Evolutionary conservation across 2,797 vertebrate species (phyloP).

Genomic region (Chanos chanos): DNA sequence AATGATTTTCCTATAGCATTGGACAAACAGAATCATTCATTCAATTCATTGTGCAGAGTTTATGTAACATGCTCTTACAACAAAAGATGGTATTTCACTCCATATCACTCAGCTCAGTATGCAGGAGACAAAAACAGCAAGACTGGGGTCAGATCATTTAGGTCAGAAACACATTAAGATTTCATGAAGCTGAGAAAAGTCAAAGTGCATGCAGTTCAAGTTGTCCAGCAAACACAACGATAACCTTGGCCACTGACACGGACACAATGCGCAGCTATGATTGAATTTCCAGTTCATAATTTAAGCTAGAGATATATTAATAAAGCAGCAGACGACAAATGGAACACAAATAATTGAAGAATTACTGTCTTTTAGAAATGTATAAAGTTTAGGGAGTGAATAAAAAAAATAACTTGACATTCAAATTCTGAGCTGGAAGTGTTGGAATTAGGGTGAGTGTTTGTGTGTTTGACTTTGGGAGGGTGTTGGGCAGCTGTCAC

Average conservation of each 20-base stretch:
- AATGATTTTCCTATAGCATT: not conserved
- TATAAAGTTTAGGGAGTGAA: too few relatives aligned
- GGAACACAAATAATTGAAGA: too few relatives aligned
- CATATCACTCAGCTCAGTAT: constrained; percentile 9
- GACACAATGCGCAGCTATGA: too few relatives aligned
- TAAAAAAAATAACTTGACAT: not conserved
- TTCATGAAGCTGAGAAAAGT: too few relatives aligned
- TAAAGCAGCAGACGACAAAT: too few relatives aligned
- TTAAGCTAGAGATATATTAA: too few relatives aligned
- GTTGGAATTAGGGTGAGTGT: constrained; percentile 20
- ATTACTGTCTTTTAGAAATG: too few relatives aligned
- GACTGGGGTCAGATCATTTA: constrained; percentile 23
- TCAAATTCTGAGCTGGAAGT: not conserved
- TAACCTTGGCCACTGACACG: too few relatives aligned
- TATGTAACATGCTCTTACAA: not conserved
- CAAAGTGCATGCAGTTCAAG: constrained; percentile 33
- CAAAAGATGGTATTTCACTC: too few relatives aligned
- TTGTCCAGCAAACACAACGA: constrained; percentile 17
- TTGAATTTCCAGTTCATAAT: too few relatives aligned
- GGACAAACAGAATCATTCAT: not conserved
- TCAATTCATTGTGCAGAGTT: not conserved
- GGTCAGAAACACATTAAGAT: constrained; percentile 19
- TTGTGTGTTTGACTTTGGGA: constrained; percentile 59
- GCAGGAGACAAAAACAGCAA: constrained; percentile 18
- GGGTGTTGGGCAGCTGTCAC: constrained; percentile 71